Evolutionary conservation across 2,113 vertebrate genomes (phyloP).

Genomic region (Stictonetta naevosa): DNA sequence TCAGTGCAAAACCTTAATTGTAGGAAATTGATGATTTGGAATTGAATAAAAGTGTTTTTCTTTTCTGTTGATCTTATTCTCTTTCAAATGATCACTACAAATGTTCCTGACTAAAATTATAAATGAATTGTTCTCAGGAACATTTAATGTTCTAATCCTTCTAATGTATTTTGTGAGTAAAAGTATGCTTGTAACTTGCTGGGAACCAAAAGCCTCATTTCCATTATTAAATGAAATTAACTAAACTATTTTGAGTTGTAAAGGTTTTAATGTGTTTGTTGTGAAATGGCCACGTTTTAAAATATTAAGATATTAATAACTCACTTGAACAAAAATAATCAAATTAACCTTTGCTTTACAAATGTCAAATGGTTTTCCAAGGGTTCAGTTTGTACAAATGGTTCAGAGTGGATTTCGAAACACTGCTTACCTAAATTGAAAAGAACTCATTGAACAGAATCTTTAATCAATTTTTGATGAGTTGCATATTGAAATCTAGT

Average conservation of each 20-base stretch:
- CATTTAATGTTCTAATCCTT: slow-evolving; percentile 17
- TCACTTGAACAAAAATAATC: background rate
- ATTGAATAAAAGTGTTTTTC: background rate
- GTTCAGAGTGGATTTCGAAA: background rate
- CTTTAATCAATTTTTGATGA: background rate
- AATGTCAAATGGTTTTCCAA: background rate
- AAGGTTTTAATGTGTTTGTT: background rate
- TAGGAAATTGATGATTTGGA: slow-evolving; percentile 50
- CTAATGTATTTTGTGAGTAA: background rate
- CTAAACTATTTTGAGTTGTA: background rate
- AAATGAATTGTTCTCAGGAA: slow-evolving; percentile 32
- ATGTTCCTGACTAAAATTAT: background rate
- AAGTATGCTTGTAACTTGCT: background rate
- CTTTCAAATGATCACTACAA: background rate
- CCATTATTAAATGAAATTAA: background rate
- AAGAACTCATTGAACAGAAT: background rate
- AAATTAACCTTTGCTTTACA: background rate
- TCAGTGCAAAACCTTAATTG: slow-evolving; percentile 19
- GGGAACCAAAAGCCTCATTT: background rate
- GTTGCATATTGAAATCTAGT: background rate
- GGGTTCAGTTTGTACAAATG: background rate
- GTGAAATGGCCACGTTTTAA: background rate
- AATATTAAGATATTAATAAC: background rate
- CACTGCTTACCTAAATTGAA: background rate
- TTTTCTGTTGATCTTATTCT: slow-evolving; percentile 25